phyloP scores from a whole-genome alignment of 1,140 invertebrate species.

The Nilaparvata lugens region DNA sequence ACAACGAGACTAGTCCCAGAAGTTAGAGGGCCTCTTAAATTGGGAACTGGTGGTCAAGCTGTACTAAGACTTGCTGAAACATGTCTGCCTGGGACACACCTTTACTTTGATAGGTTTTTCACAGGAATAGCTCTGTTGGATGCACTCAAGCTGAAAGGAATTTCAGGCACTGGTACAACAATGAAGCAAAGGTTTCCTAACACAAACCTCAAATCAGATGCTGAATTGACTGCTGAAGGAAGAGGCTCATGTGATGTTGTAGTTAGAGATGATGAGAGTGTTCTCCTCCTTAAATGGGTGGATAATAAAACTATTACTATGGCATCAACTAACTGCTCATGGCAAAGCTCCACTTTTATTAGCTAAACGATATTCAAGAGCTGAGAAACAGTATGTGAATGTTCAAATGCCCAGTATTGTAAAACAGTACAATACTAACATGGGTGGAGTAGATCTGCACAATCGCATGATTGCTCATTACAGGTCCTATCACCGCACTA shows the following conservation, averaged over 20 bases:
- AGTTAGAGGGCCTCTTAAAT: background rate
- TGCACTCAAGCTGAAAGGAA: background rate
- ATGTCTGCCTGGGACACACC: conserved; percentile 18
- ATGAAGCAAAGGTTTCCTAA: background rate
- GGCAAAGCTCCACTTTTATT: too few relatives aligned
- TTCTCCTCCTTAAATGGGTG: background rate
- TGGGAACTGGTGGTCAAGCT: conserved; percentile 19
- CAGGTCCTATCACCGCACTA: background rate
- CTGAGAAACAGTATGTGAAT: background rate
- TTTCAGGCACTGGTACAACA: conserved; percentile 5
- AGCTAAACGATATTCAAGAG: background rate
- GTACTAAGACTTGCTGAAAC: too few relatives aligned
- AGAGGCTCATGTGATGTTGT: background rate
- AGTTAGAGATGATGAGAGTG: background rate
- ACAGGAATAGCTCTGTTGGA: conserved; percentile 18
- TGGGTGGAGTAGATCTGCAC: background rate
- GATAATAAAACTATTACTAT: background rate
- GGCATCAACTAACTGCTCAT: background rate
- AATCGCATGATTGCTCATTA: background rate
- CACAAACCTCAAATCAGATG: background rate
- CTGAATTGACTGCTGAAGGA: background rate
- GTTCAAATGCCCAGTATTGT: background rate
- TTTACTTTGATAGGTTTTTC: conserved; percentile 22
- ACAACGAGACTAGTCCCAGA: conserved; percentile 4
- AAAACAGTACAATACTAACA: background rate